Base-by-base conservation (phyloP, 2,113 vertebrate genomes). In the Pipa parva region DNA sequence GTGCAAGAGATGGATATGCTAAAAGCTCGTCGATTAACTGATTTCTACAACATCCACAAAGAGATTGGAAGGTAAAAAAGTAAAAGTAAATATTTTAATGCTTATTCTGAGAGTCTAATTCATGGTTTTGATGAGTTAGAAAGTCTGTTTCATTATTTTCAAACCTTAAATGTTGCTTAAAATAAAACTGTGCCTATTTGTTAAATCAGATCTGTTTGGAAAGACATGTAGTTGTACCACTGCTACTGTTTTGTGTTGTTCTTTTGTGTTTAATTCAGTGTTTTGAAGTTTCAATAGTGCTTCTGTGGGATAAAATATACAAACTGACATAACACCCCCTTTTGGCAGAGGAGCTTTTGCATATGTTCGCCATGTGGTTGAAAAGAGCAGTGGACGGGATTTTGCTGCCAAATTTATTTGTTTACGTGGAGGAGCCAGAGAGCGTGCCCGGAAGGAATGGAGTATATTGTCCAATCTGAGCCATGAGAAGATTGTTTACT, bases 381-480 rank as follows among this genome's bases (percentile, higher is more conserved):
- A 97, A 75, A 95, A 95, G 62, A 87, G 78, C 5, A 89, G 85
- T 1, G 92, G 84, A 24, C 77, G 81, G 63, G 94, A 98, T 70
- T 95, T 92, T 0, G 93, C 95, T 0, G 95, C 95, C 37, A 99
- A 99, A 81, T 98, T 98, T 25, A 90, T 99, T 71, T 94, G 95
- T 0, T 91, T 91, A 7, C 91, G 89, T n/a, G 93, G 92, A 15
- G 95, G 93, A 76, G 89, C 86, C 59, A 97, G 95, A 77, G 78
- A 77, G 3, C 93, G 92, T 0, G 93, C 95, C 0, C 78, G 90
- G 58, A 85, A 89, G 50, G 97, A 99, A 72, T 85, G 95, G 78
- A 88, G 81, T 48, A 84, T 98, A 60, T 85, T 99, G 51, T 96
- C 95, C 1, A 86, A 82, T 66, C 86, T 99, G 46, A 93, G 97